Evolutionary conservation across 1,140 invertebrate species (phyloP).

Genomic region (Panagrolaimus sp.): DNA sequence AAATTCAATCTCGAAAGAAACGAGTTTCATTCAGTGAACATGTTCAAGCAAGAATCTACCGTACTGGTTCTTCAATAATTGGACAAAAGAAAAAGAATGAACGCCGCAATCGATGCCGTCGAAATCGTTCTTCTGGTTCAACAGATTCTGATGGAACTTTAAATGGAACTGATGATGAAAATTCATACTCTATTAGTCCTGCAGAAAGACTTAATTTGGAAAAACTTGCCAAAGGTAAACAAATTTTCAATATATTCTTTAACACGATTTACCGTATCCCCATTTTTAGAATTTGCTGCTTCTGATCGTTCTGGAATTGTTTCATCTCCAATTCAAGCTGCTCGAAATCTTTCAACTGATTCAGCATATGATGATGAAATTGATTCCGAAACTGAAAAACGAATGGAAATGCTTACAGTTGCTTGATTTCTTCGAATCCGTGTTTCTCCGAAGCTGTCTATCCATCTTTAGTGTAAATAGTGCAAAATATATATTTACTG

Average conservation of each 20-base stretch:
- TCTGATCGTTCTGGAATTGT: not conserved
- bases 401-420: too few relatives aligned
- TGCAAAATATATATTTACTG: too few relatives aligned
- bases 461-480: too few relatives aligned
- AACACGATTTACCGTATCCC: not conserved
- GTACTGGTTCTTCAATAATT: conserved; percentile 9
- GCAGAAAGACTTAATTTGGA: not conserved
- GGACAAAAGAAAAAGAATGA: not conserved
- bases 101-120: not conserved
- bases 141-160: not conserved
- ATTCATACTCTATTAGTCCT: not conserved
- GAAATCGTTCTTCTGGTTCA: not conserved
- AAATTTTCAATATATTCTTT: not conserved
- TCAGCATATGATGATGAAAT: conserved; percentile 10
- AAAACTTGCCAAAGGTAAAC: conserved; percentile 2
- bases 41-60: conserved; percentile 33
- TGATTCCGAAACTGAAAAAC: too few relatives aligned
- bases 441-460: too few relatives aligned
- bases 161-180: not conserved
- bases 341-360: conserved; percentile 1
- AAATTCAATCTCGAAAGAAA: conserved; percentile 24
- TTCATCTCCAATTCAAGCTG: not conserved
- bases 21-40: conserved; percentile 36
- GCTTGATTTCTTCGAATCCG: too few relatives aligned
- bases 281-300: not conserved